Evolutionary conservation across 2,797 vertebrate genomes (phyloP).

Genomic region (Lacerta agilis): DNA sequence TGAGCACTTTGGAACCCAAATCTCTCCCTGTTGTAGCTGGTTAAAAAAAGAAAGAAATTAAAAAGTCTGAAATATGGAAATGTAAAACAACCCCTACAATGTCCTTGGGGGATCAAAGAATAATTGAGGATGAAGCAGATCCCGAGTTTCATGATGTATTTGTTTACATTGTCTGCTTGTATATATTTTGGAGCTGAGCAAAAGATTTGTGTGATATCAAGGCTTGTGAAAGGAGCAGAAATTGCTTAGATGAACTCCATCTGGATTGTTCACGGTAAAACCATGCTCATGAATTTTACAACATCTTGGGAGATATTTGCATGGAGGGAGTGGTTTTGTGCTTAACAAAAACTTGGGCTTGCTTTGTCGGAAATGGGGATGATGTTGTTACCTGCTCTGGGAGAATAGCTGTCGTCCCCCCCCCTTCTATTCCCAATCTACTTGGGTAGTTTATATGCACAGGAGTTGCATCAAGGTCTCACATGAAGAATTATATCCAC

Average conservation of each 20-base stretch:
- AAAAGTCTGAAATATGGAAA: background rate
- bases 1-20: background rate
- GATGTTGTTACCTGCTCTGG: conserved; percentile 72
- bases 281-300: conserved; percentile 68
- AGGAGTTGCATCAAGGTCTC: conserved; percentile 63
- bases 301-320: conserved; percentile 69
- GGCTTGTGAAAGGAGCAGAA: conserved; percentile 71
- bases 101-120: background rate
- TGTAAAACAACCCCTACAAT: background rate
- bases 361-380: conserved; percentile 68
- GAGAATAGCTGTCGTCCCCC: conserved; percentile 57
- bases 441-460: conserved; percentile 58
- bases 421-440: conserved; percentile 60
- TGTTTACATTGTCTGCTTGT: conserved; percentile 64
- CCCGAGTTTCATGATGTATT: conserved; percentile 52
- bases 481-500: conserved; percentile 62
- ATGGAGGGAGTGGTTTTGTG: conserved; percentile 58
- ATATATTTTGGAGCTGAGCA: conserved; percentile 62
- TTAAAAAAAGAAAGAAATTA: background rate
- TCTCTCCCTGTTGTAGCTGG: background rate
- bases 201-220: conserved; percentile 66
- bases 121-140: background rate
- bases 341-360: conserved; percentile 64
- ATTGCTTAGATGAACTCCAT: conserved; percentile 72
- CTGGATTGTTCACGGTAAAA: conserved; percentile 72